Base-by-base conservation (phyloP, 1,140 invertebrate species). In the Campoletis sonorensis region DNA sequence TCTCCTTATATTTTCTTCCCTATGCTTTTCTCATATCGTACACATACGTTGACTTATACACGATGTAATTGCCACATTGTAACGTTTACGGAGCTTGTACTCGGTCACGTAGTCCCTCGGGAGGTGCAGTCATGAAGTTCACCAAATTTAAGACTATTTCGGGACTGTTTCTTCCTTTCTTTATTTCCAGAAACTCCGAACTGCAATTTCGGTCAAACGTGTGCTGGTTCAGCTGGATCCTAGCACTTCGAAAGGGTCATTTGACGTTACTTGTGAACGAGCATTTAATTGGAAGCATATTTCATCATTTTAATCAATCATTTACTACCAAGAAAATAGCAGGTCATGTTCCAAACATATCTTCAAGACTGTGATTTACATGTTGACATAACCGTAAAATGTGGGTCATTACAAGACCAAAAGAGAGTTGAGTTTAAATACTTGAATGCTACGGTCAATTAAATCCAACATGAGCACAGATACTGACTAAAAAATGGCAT, bases 71-170 rank as follows among this genome's bases (percentile, higher is more conserved):
- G 49, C 49, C 45, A n/a, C 49, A 45, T 45, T 54, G 72, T 75
- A 75, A 75, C 40, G 16, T 75, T 58, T 16, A 23, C 21, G 45
- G 23, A 27, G 49, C 15, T 49, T 75, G 72, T 75, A 18, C 23
- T 8, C 68, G 68, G 70, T 72, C 70, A 72, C 37, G 30, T 33
- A 72, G 1, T 72, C 70, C 21, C 70, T 18, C 45, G 79, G 37
- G 79, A 68, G 45, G 45, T 18, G 40, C 30, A 15, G 18, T 54
- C 51, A 18, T 54, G 10, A 67, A 51, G 67, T 67, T 67, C 37
- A 37, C 18, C 30, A 26, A 82, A 80, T 82, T 82, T 80, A 82
- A 82, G 81, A 82, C 58, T 80, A 27, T 45, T 73, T n/a, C 7
- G 73, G 81, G 81, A 61, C 49, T 49, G 80, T 82, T 71, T 49